Percentiles rank a stretch among this genome's conserved stretches.
phyloP scores from a whole-genome alignment of 2,888 invertebrate genomes.

The Phortica okadai region DNA sequence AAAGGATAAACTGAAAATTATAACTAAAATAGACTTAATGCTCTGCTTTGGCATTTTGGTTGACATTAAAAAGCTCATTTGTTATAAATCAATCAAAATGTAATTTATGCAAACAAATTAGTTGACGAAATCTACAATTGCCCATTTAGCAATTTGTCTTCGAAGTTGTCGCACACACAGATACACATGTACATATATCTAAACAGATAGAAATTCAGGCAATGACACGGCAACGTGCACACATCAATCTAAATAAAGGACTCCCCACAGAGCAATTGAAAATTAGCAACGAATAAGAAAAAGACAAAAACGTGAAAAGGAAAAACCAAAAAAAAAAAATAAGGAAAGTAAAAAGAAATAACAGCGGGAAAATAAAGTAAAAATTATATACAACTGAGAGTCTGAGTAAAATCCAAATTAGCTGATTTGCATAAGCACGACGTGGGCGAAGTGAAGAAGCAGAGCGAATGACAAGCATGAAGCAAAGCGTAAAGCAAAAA shows the following conservation, averaged over 20 bases:
- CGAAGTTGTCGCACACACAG: conserved; percentile 6
- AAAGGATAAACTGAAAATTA: neutral
- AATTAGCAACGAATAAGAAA: conserved; percentile 12
- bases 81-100: conserved; percentile 26
- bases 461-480: neutral
- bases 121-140: conserved; percentile 15
- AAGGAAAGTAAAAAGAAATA: neutral
- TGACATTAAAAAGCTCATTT: neutral
- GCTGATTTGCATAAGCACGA: conserved; percentile 60
- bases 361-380: conserved; percentile 5
- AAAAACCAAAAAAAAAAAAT: neutral
- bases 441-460: neutral
- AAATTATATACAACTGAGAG: conserved; percentile 21
- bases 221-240: neutral
- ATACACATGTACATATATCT: too few relatives aligned
- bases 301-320: neutral
- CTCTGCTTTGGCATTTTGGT: neutral
- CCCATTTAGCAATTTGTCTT: conserved; percentile 28
- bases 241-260: conserved; percentile 28
- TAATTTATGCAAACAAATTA: conserved; percentile 29
- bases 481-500: conserved; percentile 23
- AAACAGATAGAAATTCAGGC: too few relatives aligned
- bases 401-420: conserved; percentile 62
- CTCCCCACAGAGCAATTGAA: conserved; percentile 28
- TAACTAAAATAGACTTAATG: neutral